phyloP scores from a whole-genome alignment of 1,140 invertebrate species.

The Ruditapes philippinarum region DNA sequence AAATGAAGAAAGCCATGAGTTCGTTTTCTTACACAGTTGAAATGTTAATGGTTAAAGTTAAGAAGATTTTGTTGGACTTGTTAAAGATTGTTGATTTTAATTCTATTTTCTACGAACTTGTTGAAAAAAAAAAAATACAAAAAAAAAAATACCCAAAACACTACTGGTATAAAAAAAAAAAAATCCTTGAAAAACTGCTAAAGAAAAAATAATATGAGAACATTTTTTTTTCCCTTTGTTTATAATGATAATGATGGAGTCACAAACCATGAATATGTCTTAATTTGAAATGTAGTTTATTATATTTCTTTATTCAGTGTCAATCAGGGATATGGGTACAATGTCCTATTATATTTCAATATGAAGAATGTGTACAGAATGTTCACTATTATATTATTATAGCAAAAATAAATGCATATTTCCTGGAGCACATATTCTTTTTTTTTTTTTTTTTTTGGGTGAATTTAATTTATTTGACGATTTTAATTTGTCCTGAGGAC shows the following conservation, averaged over 20 bases:
- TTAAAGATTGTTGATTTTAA: neutral
- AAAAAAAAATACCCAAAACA: too few relatives aligned
- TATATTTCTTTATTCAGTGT: too few relatives aligned
- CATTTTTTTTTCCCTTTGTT: too few relatives aligned
- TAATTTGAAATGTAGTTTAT: neutral
- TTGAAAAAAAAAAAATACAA: too few relatives aligned
- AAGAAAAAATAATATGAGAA: too few relatives aligned
- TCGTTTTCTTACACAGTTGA: neutral
- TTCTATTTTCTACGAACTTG: neutral
- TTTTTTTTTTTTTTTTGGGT: neutral
- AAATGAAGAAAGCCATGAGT: neutral
- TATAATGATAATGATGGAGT: too few relatives aligned
- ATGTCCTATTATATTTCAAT: constrained; percentile 27
- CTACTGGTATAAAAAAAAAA: too few relatives aligned
- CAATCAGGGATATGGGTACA: constrained; percentile 25
- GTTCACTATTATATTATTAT: too few relatives aligned
- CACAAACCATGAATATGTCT: constrained; percentile 39
- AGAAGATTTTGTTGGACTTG: neutral
- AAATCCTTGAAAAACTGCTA: too few relatives aligned
- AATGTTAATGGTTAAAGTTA: neutral
- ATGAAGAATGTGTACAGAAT: neutral
- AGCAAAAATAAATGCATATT: too few relatives aligned
- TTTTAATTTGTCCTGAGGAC: neutral
- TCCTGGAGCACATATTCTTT: too few relatives aligned
- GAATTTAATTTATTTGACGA: constrained; percentile 10